Percentiles rank a stretch among this genome's conserved stretches.
phyloP scores from a whole-genome alignment of 2,888 invertebrate genomes.

The Agriotes lineatus region DNA sequence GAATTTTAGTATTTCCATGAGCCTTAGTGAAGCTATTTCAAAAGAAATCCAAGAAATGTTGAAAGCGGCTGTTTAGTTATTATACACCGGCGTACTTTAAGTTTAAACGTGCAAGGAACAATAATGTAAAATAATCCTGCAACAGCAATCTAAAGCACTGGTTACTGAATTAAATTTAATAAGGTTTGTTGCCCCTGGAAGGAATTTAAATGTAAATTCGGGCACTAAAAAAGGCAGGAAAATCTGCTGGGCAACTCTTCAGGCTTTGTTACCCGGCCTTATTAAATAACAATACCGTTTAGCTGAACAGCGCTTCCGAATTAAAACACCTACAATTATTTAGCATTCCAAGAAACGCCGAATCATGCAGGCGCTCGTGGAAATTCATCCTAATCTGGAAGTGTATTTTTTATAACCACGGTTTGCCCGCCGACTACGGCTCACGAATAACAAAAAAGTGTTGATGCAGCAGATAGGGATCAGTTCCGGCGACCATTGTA shows the following conservation, averaged over 20 bases:
- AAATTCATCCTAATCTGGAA: constrained; percentile 27
- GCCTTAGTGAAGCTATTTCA: too few species aligned
- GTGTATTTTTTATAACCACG: constrained; percentile 28
- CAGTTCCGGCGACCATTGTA: constrained; percentile 60
- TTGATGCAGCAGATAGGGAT: constrained; percentile 60
- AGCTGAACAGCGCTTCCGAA: not conserved
- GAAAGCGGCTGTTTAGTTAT: too few species aligned
- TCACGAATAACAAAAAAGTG: constrained; percentile 61
- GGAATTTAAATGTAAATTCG: not conserved
- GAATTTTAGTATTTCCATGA: too few species aligned
- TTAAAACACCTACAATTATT: constrained; percentile 1
- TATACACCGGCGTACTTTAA: too few species aligned
- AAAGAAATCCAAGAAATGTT: too few species aligned
- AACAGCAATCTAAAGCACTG: too few species aligned
- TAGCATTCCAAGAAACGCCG: constrained; percentile 16
- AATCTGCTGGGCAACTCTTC: not conserved
- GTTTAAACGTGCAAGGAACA: too few species aligned
- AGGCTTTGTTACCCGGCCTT: not conserved
- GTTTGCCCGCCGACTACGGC: constrained; percentile 32
- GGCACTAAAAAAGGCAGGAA: not conserved
- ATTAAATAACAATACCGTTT: not conserved
- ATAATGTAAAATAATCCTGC: too few species aligned
- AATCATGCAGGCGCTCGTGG: constrained; percentile 9
- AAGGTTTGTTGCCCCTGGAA: not conserved
- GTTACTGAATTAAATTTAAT: not conserved